Evolutionary conservation across 2,113 vertebrate species (phyloP), one percentile per base, ranked within the genome.

Genomic region (Pachycephala philippinensis): DNA sequence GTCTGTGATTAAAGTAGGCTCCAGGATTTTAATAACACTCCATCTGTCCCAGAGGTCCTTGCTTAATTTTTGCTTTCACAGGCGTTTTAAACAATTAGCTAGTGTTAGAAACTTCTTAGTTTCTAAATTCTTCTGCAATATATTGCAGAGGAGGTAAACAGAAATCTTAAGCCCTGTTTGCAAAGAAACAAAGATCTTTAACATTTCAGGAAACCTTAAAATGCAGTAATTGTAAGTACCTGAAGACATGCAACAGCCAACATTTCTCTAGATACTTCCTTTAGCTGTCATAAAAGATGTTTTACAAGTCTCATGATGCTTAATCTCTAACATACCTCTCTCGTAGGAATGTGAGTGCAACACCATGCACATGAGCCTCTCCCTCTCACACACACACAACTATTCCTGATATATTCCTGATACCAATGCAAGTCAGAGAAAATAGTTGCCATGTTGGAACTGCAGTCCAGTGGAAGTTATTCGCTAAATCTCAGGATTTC

Each of bases 201-300:
- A 78, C 26, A 56, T 65, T 74, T 57, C 33, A 86, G n/a, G 44
- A 95, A 88, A 66, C 22, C 39, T 56, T 80, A 77, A 87, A 91
- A 77, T 66, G 77, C 42, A 63, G 20, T 83, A 91, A 80, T 47
- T 85, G 30, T 61, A 90, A 84, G 47, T 81, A 86, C n/a, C 37
- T 70, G 56, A 90, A 93, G 76, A 81, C 40, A 64, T 44, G 45
- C 40, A 95, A 83, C 87, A 94, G 81, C 59, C 79, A 90, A 88
- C 63, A 75, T 60, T 78, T 90, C 47, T 71, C 90, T 74, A 77
- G 71, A 71, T 90, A 84, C n/a, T 93, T 92, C 83, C 92, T 80
- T 78, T 33, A 90, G 76, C 71, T 95, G 90, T 94, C 88, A 96
- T 92, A 88, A 89, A 56, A 90, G 35, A 79, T 47, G 57, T 77